Percentiles rank a stretch among this genome's conserved stretches.
Conservation (phyloP, 2,113 vertebrate species). For the Gallinago undulata region DNA sequence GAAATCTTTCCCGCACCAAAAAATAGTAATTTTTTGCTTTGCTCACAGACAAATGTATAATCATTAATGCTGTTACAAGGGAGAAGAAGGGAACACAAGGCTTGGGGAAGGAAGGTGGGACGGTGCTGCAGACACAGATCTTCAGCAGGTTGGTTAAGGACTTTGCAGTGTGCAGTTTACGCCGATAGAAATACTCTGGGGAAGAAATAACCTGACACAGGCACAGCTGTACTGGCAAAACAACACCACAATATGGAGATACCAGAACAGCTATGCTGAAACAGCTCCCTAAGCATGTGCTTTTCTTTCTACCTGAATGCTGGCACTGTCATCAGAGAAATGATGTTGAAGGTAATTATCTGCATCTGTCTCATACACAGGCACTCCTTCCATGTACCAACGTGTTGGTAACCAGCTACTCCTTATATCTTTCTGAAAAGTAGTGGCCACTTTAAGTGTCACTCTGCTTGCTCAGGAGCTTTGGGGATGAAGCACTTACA, state of each 20-base stretch:
- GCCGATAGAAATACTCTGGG: background rate
- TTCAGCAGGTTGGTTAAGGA: background rate
- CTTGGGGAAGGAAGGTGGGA: background rate
- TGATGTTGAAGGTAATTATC: background rate
- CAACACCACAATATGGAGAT: background rate
- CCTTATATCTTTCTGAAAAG: background rate
- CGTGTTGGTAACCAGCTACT: background rate
- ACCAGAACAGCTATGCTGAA: background rate
- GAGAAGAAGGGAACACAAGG: background rate
- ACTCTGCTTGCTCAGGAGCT: background rate
- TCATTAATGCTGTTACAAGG: background rate
- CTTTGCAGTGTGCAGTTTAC: background rate
- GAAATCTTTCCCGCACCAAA: background rate
- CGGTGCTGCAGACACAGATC: background rate
- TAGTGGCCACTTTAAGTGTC: background rate
- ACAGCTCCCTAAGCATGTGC: background rate
- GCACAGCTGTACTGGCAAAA: background rate
- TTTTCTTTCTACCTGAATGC: background rate
- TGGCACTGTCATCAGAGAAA: background rate
- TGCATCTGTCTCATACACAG: background rate
- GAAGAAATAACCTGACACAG: background rate
- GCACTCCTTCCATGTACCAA: accelerated
- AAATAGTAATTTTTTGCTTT: background rate
- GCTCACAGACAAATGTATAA: background rate
- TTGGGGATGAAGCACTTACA: background rate